Base-by-base conservation (phyloP, 1,140 invertebrate genomes). In the Papilio aristodemus region DNA sequence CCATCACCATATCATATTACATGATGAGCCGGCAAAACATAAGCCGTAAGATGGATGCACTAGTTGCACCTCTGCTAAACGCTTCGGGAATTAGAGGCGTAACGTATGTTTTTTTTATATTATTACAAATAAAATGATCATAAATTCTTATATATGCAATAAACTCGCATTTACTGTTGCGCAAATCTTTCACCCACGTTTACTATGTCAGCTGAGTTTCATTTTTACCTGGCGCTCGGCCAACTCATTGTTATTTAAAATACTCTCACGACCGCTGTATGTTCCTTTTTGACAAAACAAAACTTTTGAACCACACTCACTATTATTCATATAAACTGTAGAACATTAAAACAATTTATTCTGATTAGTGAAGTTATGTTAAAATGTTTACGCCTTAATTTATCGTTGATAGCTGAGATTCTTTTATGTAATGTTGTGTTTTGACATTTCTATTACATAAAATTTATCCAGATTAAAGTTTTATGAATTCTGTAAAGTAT, bases 341-440 rank as follows among this genome's bases (percentile, higher is more conserved):
- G 72, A 67, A 75, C 76, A 85, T 86, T 85, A 85, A 82, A 76
- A 76, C 79, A 86, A 86, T 84, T 83, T 72, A 75, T 73, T 64
- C 73, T 83, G 84, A 84, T 83, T 86, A 84, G 78, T 68, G 73
- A 77, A 54, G 74, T 69, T 77, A 79, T 68, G 67, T 71, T 80
- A 83, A 82, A 82, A 80, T 76, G 74, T 71, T 74, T 71, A 59
- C 43, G 27, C 17, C 68, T 74, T 70, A 73, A 71, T 75, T 74
- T 76, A 75, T 75, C 60, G 71, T 68, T 70, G 67, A 59, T 57
- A 59, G 74, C 71, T 22, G 9, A n/a, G n/a, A n/a, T n/a, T n/a
- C n/a, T n/a, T n/a, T n/a, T n/a, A n/a, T n/a, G n/a, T n/a, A n/a
- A n/a, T n/a, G n/a, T n/a, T n/a, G n/a, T n/a, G n/a, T n/a, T n/a